Percentiles rank a stretch among this genome's conserved stretches.
Conservation (phyloP, 2,888 invertebrate genomes). For the Dione juno region DNA sequence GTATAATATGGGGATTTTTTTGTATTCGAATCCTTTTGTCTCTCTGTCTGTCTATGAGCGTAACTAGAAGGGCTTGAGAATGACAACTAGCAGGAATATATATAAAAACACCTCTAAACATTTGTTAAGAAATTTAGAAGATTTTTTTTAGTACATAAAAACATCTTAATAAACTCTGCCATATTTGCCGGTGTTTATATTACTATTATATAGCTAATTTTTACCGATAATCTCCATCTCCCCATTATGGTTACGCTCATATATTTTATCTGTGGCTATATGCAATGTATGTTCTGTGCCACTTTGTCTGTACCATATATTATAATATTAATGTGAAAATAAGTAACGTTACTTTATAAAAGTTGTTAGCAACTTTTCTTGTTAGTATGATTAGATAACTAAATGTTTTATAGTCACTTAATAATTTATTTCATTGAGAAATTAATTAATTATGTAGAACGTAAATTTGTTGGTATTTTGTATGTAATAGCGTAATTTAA, state of each 20-base stretch:
- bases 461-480: slow-evolving; percentile 69
- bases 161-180: too few species aligned
- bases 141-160: too few species aligned
- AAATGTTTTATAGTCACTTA: slow-evolving; percentile 68
- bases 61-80: not conserved
- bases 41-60: not conserved
- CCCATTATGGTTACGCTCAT: slow-evolving; percentile 2
- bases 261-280: slow-evolving; percentile 8
- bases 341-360: slow-evolving; percentile 40
- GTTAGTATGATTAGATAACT: slow-evolving; percentile 53
- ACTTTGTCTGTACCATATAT: slow-evolving; percentile 37
- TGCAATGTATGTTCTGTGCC: slow-evolving; percentile 21
- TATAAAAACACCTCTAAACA: too few species aligned
- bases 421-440: slow-evolving; percentile 70
- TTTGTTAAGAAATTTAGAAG: too few species aligned
- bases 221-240: not conserved
- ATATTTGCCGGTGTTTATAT: too few species aligned
- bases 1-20: too few species aligned
- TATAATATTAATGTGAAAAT: slow-evolving; percentile 28
- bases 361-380: slow-evolving; percentile 51
- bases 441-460: slow-evolving; percentile 55
- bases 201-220: too few species aligned
- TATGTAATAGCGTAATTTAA: slow-evolving; percentile 56
- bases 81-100: too few species aligned
- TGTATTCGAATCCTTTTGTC: not conserved